Base-by-base conservation (phyloP, 2,113 vertebrate genomes). In the Plecturocebus donacophilus region DNA sequence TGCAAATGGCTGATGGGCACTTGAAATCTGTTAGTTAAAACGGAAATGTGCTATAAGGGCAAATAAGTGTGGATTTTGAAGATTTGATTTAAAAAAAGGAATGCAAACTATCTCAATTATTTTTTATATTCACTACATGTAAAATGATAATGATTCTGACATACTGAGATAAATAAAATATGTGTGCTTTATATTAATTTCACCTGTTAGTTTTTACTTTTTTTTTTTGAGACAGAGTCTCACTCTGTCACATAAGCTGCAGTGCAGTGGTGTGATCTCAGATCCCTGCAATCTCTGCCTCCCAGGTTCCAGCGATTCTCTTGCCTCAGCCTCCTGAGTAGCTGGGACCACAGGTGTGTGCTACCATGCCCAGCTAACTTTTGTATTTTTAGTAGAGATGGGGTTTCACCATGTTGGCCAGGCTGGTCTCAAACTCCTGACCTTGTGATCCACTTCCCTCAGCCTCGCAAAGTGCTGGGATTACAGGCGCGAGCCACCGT, bases 101-200 rank as follows among this genome's bases (percentile, higher is more conserved):
- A 70, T 35, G 20, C n/a, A 83, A 90, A 73, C 3, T 49, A 70
- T 71, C 42, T 89, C 14, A 79, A 58, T 82, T 91, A n/a, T 56
- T 77, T 87, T 96, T 92, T 94, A 82, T 61, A 64, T 77, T 87
- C 21, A 90, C 49, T 80, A 47, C 38, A 86, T 83, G 19, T 88
- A 45, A 96, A 94, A 87, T 93, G 19, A 40, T 85, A 89, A 5
- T 70, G 75, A 92, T 75, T 92, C 58, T 91, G 23, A 93, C 90
- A 54, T 56, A 54, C 54, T 54, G 61, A 27, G 84, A 49, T 94
- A 73, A 96, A 92, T 73, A 40, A 56, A 56, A 30, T 49, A 87
- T 40, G 12, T 40, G 16, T 47, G 80, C 61, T 32, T 32, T 6
- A 64, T 30, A 91, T 80, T 80, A 83, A 89, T 86, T 89, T 86